Evolutionary conservation across 2,888 invertebrate genomes (phyloP).

Genomic region (Euzophera pinguis): DNA sequence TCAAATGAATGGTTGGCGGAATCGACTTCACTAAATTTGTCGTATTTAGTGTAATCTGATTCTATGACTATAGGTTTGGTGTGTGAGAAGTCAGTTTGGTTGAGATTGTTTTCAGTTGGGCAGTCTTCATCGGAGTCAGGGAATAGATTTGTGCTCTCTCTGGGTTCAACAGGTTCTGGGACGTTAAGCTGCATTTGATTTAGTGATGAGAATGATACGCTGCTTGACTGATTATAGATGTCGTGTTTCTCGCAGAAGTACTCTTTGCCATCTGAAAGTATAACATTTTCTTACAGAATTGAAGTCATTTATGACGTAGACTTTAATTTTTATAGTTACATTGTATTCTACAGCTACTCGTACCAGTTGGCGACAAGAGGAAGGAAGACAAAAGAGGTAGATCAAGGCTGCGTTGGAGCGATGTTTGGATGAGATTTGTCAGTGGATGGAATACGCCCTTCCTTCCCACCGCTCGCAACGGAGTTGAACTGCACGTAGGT

Average conservation of each 20-base stretch:
- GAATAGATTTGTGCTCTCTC: slow-evolving; percentile 55
- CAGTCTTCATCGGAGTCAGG: slow-evolving; percentile 69
- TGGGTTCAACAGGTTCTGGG: slow-evolving; percentile 60
- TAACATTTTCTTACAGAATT: not conserved
- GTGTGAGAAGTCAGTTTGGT: slow-evolving; percentile 71
- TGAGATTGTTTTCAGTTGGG: slow-evolving; percentile 68
- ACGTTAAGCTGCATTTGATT: slow-evolving; percentile 66
- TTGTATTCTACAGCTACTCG: no score
- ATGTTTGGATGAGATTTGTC: no score
- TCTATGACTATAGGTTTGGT: slow-evolving; percentile 71
- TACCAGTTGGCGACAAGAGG: no score
- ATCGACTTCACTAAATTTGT: slow-evolving; percentile 53
- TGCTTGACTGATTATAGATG: slow-evolving; percentile 64
- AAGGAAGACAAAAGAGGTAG: no score
- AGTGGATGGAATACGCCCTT: no score
- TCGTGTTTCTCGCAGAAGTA: slow-evolving; percentile 75
- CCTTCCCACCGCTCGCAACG: no score
- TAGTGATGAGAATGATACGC: slow-evolving; percentile 64
- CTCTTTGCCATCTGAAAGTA: slow-evolving; percentile 65
- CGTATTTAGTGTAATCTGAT: slow-evolving; percentile 56
- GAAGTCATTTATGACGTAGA: no score
- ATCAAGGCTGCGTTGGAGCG: no score
- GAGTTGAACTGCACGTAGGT: no score
- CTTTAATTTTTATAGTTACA: no score
- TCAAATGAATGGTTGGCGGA: slow-evolving; percentile 71